phyloP scores from a whole-genome alignment of 1,140 invertebrate species.

The Spodoptera frugiperda region DNA sequence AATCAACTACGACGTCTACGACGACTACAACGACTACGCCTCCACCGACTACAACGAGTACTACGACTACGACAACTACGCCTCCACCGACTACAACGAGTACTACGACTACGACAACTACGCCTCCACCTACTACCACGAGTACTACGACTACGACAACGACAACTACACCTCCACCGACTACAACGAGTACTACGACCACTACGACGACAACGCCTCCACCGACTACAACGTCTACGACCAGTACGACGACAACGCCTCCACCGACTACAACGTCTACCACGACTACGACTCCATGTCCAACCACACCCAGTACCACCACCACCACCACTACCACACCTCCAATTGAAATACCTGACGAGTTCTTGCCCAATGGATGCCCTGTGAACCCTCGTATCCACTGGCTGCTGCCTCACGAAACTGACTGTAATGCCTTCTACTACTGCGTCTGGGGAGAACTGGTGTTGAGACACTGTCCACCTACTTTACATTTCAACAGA shows the following conservation, averaged over 20 bases:
- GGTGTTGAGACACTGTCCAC: constrained; percentile 83
- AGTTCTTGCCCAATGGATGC: constrained; percentile 69
- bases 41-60: too few relatives aligned
- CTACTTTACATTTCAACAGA: constrained; percentile 87
- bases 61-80: constrained; percentile 7
- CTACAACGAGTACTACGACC: background rate
- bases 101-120: too few relatives aligned
- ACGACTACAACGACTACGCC: too few relatives aligned
- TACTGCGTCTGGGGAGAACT: constrained; percentile 85
- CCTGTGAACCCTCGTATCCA: constrained; percentile 68
- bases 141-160: constrained; percentile 14
- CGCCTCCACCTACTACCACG: too few relatives aligned
- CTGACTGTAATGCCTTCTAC: constrained; percentile 87
- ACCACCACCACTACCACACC: constrained; percentile 1
- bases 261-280: too few relatives aligned
- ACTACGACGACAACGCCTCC: too few relatives aligned
- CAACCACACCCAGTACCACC: background rate
- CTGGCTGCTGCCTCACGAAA: constrained; percentile 82
- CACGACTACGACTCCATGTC: too few relatives aligned
- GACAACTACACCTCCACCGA: background rate
- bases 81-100: too few relatives aligned
- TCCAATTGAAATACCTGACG: background rate
- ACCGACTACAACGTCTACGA: too few relatives aligned
- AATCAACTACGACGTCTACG: too few relatives aligned
- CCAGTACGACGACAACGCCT: too few relatives aligned